Conservation (phyloP, 2,888 invertebrate genomes). For the Flexamia atlantica region DNA sequence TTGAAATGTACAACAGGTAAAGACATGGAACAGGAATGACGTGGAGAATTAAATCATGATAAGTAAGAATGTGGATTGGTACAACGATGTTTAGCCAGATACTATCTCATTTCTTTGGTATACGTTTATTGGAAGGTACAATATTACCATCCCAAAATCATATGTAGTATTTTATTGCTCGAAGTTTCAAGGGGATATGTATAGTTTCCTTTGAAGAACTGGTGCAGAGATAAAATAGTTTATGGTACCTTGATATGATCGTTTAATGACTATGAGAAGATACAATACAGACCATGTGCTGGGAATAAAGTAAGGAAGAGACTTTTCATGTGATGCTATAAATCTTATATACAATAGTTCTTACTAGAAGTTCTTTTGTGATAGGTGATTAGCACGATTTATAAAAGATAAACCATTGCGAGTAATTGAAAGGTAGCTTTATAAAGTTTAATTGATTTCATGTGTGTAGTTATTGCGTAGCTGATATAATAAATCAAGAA, state of each 20-base stretch:
- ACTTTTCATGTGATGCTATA: constrained; percentile 12
- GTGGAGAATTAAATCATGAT: too few relatives aligned
- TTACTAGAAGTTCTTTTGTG: neutral
- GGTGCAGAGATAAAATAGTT: neutral
- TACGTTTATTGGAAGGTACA: too few relatives aligned
- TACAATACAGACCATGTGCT: neutral
- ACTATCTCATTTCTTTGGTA: too few relatives aligned
- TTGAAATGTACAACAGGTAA: too few relatives aligned
- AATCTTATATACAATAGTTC: constrained; percentile 50
- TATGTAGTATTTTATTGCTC: constrained; percentile 29
- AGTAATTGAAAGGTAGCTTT: constrained; percentile 36
- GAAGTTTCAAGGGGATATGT: neutral
- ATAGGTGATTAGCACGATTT: constrained; percentile 31
- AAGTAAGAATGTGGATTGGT: too few relatives aligned
- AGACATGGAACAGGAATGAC: too few relatives aligned
- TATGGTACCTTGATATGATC: neutral
- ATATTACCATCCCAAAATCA: neutral
- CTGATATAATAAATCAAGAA: neutral
- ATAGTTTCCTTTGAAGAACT: constrained; percentile 5
- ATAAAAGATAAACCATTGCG: constrained; percentile 49
- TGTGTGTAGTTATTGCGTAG: constrained; percentile 40
- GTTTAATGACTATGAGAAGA: neutral
- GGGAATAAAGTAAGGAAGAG: constrained; percentile 25
- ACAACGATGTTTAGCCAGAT: too few relatives aligned
- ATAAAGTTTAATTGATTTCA: constrained; percentile 43